Percentiles rank a stretch among this genome's conserved stretches.
phyloP scores from a whole-genome alignment of 2,797 vertebrate genomes.

The Uromys caudimaculatus region DNA sequence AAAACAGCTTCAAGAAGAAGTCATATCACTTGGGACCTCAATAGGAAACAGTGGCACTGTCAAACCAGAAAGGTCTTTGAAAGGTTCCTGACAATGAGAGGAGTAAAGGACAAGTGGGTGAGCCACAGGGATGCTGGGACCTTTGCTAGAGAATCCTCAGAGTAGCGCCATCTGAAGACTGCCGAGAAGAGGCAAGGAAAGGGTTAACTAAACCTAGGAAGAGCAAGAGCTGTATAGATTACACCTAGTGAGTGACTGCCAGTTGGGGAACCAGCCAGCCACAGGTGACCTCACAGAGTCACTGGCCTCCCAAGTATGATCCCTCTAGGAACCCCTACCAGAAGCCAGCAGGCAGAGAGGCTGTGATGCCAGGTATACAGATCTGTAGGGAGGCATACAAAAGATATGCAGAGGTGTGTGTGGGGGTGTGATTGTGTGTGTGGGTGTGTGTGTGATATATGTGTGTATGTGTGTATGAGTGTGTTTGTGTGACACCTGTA shows the following conservation, averaged over 20 bases:
- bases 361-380: accelerated
- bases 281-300: background rate
- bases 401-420: background rate
- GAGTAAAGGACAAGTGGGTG: background rate
- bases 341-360: background rate
- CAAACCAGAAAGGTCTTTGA: background rate
- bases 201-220: background rate
- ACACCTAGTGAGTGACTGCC: background rate
- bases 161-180: background rate
- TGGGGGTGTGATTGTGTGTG: background rate
- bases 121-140: background rate
- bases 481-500: too few species aligned
- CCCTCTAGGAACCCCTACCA: background rate
- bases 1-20: conserved; percentile 5
- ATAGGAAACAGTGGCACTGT: background rate
- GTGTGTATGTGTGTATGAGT: background rate
- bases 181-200: background rate
- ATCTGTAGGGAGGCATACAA: too few species aligned
- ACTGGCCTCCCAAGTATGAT: background rate
- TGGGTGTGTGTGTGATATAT: background rate
- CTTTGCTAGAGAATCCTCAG: background rate
- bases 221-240: background rate
- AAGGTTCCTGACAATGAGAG: too few species aligned
- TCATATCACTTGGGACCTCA: background rate
- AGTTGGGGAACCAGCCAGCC: background rate